A percentile compares a stretch with the other conserved stretches of the same genome.
Evolutionary conservation across 35 echinoderm and acorn worm genomes (phyloP).

Genomic region (Holothuria glaberrima): DNA sequence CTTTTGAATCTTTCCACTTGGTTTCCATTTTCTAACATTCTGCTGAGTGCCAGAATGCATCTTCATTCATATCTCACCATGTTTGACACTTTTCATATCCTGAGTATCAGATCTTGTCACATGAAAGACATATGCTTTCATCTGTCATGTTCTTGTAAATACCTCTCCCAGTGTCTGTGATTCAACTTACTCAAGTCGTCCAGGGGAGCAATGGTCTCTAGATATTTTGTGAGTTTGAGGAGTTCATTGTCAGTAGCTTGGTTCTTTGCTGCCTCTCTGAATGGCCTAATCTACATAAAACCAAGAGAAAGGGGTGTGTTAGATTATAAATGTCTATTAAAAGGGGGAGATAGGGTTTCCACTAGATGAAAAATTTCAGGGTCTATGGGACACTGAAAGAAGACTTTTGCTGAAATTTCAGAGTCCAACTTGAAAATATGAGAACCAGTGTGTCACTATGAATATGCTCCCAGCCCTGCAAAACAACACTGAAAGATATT

Average conservation of each 20-base stretch:
- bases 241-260: conserved; percentile 77
- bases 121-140: not conserved
- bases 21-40: too few species aligned
- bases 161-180: conserved; percentile 96
- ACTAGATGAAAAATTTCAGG: not conserved
- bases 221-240: conserved; percentile 76
- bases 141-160: conserved; percentile 19
- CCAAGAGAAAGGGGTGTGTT: not conserved
- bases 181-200: conserved; percentile 87
- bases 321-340: not conserved
- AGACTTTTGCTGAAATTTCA: not conserved
- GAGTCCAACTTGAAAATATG: too few species aligned
- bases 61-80: too few species aligned
- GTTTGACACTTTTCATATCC: too few species aligned
- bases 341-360: not conserved
- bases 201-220: conserved; percentile 80
- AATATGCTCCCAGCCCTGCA: too few species aligned
- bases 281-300: conserved; percentile 83
- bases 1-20: too few species aligned
- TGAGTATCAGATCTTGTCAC: too few species aligned
- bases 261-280: conserved; percentile 89
- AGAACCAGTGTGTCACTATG: too few species aligned
- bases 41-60: too few species aligned
- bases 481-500: too few species aligned
- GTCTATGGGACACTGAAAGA: not conserved